phyloP scores from a whole-genome alignment of 2,113 vertebrate species.

The Zeus faber region DNA sequence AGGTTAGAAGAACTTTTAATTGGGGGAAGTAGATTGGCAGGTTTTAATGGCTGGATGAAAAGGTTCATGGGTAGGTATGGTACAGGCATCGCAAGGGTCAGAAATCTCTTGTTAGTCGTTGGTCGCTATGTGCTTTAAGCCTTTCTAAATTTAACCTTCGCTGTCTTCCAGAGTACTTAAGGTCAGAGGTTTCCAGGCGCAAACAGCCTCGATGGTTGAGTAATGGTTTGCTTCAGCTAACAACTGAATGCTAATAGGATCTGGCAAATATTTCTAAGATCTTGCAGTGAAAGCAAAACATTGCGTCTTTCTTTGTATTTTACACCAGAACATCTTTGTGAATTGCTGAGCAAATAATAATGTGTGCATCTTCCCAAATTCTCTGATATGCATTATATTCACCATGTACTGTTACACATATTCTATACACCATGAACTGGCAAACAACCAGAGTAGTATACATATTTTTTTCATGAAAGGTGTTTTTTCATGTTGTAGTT shows the following conservation, averaged over 20 bases:
- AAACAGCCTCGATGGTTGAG: conserved; percentile 40
- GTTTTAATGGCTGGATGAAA: conserved; percentile 35
- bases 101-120: conserved; percentile 56
- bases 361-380: too few species aligned
- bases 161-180: conserved; percentile 53
- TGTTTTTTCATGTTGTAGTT: too few species aligned
- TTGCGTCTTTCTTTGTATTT: too few species aligned
- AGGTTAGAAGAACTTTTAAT: too few species aligned
- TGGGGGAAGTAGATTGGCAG: conserved; percentile 25
- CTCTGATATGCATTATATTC: too few species aligned
- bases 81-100: conserved; percentile 64
- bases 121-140: conserved; percentile 70
- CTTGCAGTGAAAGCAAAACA: neutral
- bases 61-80: conserved; percentile 46
- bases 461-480: too few species aligned
- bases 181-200: conserved; percentile 43
- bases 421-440: too few species aligned
- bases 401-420: too few species aligned
- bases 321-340: neutral
- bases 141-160: conserved; percentile 68
- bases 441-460: too few species aligned
- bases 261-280: neutral
- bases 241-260: conserved; percentile 2
- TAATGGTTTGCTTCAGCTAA: neutral
- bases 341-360: neutral